Evolutionary conservation across 2,888 invertebrate genomes (phyloP), one percentile per base, ranked within the genome.

Genomic region (Taenaris catops): DNA sequence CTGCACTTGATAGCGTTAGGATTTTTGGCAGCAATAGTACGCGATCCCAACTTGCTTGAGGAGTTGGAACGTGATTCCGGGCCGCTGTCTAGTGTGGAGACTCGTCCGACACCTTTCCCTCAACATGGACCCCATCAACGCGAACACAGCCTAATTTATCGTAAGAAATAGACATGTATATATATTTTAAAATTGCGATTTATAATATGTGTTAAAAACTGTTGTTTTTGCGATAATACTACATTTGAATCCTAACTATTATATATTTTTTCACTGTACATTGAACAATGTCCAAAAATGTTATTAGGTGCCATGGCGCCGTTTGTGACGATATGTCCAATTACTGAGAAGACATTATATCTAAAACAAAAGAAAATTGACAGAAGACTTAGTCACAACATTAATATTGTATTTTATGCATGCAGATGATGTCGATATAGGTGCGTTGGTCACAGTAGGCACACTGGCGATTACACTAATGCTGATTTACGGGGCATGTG

Each of bases 401-500:
- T n/a, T n/a, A 29, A 19, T 18, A 7, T 9, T 18, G 19, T 3
- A 6, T 9, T 7, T 26, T 19, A 17, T 34, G 25, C 37, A 29
- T 31, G 25, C 28, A 94, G 95, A 94, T 74, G 94, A 94, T 73
- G 89, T 94, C 64, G 94, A 94, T 75, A 91, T 94, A 87, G 92
- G 93, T 44, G 92, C 94, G 34, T 86, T 95, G 61, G 91, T 95
- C 56, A 94, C 94, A 55, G 90, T 94, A 53, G 94, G 94, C 69
- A 94, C 94, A 55, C 89, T 96, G 69, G 90, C 93, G 39, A 93
- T 96, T 54, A 94, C 95, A 0, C 78, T 95, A 48, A 89, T 95
- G 87, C 91, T 96, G 90, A 92, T 96, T 34, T 96, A 95, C 72
- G 96, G 96, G 23, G 93, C 95, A 3, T 89, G n/a, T n/a, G n/a